These are phyloP conservation scores for Tethea ocularis DNA, from an alignment of 2,888 invertebrate species.

Conservation along the genomic window DNA sequence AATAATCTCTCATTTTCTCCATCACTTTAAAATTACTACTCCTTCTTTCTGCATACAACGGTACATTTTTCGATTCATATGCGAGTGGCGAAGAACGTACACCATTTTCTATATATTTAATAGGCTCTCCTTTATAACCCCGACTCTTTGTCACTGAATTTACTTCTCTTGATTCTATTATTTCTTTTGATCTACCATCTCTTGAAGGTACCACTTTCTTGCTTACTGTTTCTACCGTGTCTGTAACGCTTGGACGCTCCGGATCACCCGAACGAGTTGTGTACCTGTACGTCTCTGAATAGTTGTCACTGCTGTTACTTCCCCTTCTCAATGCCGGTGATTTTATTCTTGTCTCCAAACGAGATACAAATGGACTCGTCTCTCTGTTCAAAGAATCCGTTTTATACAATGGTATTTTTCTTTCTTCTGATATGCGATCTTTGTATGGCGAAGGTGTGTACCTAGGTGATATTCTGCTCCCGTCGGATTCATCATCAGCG, in stretches of 20 bases:
- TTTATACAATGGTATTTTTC: slow-evolving; percentile 74
- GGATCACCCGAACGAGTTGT: slow-evolving; percentile 87
- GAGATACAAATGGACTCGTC: slow-evolving; percentile 73
- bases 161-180: slow-evolving; percentile 88
- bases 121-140: slow-evolving; percentile 77
- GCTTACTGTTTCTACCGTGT: slow-evolving; percentile 87
- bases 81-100: slow-evolving; percentile 60
- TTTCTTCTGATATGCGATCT: slow-evolving; percentile 74
- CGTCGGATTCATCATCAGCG: slow-evolving; percentile 84
- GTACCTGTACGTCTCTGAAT: slow-evolving; percentile 88
- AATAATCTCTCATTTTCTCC: slow-evolving; percentile 80
- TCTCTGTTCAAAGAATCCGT: slow-evolving; percentile 78
- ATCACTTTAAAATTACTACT: slow-evolving; percentile 76
- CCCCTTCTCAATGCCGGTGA: slow-evolving; percentile 83
- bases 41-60: slow-evolving; percentile 68
- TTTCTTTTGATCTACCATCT: slow-evolving; percentile 86
- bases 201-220: slow-evolving; percentile 87
- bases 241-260: slow-evolving; percentile 86
- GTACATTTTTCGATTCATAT: slow-evolving; percentile 70
- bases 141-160: slow-evolving; percentile 88
- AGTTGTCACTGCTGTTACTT: slow-evolving; percentile 88
- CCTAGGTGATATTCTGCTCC: slow-evolving; percentile 73
- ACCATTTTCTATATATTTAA: slow-evolving; percentile 84
- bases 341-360: slow-evolving; percentile 74
- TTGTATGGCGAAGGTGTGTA: slow-evolving; percentile 80